These are phyloP conservation scores for Myotis brandtii DNA, from an alignment of 2,113 vertebrate genomes.

Conservation along the genomic window DNA sequence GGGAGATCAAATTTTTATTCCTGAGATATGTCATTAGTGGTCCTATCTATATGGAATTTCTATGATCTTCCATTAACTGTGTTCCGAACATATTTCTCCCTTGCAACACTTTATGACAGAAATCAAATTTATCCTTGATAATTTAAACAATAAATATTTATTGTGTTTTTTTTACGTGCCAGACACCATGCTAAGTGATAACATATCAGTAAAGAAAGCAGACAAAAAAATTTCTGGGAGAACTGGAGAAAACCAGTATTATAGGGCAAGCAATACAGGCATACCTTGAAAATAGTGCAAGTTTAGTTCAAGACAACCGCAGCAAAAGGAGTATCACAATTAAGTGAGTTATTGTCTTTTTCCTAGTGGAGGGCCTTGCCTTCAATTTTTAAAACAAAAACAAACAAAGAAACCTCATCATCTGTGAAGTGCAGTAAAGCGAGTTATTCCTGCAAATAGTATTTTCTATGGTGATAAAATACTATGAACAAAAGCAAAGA, in stretches of 20 bases:
- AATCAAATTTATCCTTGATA: background rate
- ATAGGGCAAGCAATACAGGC: background rate
- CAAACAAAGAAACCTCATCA: background rate
- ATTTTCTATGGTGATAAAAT: background rate
- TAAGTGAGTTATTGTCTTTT: background rate
- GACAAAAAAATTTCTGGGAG: background rate
- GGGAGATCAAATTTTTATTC: background rate
- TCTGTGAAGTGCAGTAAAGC: background rate
- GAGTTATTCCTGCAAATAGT: background rate
- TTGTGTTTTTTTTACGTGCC: background rate
- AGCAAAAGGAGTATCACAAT: background rate
- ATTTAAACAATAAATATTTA: background rate
- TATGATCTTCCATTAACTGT: background rate
- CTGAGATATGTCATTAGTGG: background rate
- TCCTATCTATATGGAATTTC: background rate
- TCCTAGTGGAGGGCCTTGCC: background rate
- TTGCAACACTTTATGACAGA: background rate
- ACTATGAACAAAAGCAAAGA: background rate
- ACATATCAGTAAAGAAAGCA: background rate
- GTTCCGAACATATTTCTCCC: background rate
- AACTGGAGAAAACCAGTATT: background rate
- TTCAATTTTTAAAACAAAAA: background rate
- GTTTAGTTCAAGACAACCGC: background rate
- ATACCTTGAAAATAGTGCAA: background rate
- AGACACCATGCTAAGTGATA: background rate